Base-by-base conservation (phyloP, 2,113 vertebrate species). In the Leptodactylus fuscus region DNA sequence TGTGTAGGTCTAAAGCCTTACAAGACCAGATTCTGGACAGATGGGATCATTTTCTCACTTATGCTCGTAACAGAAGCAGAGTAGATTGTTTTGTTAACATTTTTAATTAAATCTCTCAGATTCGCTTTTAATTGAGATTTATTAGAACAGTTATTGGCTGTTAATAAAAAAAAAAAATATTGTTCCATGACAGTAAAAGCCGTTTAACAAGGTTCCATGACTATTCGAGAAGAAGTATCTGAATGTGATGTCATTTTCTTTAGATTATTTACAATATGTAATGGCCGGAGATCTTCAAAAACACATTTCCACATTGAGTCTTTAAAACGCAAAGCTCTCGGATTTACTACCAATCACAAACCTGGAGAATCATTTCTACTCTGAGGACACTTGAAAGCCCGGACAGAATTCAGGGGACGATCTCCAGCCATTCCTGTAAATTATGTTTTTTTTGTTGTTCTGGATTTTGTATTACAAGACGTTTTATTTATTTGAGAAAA, bases 61-160 rank as follows among this genome's bases (percentile, higher is more conserved):
- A 46, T 74, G 81, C 67, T 51, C 27, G n/a, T 29, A 82, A 58
- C 81, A 58, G 81, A 73, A 74, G 69, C 32, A 73, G 32, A 55
- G 81, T 82, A 82, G 74, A 82, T 48, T 27, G 34, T 82, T 73
- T 74, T 74, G 34, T 53, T 82, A 74, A 22, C 49, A 41, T n/a
- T 82, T 82, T 71, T 82, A 82, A 82, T 82, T 82, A 82, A 71
- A 67, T 70, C 22, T 58, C 22, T 74, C 48, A 48, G 55, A 73
- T 73, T 73, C 9, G 49, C 32, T 82, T 74, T 73, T 58, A 82
- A 82, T 74, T 74, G 8, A 82, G 67, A 74, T 74, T 82, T 82
- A 82, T 58, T 58, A 74, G 69, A 51, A 82, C 69, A 82, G 69
- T 74, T 73, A n/a, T 55, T 55, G 53, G 7, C 1, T 55, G 53